These are phyloP conservation scores for Synergus itoensis DNA, from an alignment of 2,888 invertebrate genomes.

Conservation along the genomic window DNA sequence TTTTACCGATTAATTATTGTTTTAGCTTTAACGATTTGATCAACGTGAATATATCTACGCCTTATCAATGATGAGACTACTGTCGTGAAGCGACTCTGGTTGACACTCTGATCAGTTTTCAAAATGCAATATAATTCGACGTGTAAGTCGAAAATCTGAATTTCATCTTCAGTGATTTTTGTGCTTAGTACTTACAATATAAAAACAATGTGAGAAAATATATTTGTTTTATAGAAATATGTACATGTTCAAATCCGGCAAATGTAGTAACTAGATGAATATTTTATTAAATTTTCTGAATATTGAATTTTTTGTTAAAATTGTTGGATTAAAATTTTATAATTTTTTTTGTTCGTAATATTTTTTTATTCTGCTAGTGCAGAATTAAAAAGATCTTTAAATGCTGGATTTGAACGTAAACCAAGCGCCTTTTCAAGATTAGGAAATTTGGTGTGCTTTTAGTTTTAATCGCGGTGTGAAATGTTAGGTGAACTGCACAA, in stretches of 20 bases:
- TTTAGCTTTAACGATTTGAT: constrained; percentile 94
- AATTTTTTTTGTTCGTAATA: not conserved
- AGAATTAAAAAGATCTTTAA: not conserved
- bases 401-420: constrained; percentile 18
- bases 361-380: not conserved
- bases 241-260: constrained; percentile 22
- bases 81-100: constrained; percentile 45
- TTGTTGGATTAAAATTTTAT: too few relatives aligned
- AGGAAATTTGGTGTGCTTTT: constrained; percentile 14
- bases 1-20: constrained; percentile 72
- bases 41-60: constrained; percentile 92
- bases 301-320: not conserved
- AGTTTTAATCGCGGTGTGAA: constrained; percentile 6
- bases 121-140: constrained; percentile 20
- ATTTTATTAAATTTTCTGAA: not conserved
- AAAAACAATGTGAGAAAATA: not conserved
- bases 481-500: constrained; percentile 14
- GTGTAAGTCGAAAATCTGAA: constrained; percentile 20
- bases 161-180: constrained; percentile 27
- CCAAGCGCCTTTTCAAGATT: constrained; percentile 28
- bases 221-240: not conserved
- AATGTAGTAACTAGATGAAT: not conserved
- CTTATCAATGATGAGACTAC: constrained; percentile 81
- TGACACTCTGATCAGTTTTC: constrained; percentile 40
- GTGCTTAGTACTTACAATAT: not conserved